Conservation (phyloP, 2,113 vertebrate species). For the Aptenodytes forsteri region DNA sequence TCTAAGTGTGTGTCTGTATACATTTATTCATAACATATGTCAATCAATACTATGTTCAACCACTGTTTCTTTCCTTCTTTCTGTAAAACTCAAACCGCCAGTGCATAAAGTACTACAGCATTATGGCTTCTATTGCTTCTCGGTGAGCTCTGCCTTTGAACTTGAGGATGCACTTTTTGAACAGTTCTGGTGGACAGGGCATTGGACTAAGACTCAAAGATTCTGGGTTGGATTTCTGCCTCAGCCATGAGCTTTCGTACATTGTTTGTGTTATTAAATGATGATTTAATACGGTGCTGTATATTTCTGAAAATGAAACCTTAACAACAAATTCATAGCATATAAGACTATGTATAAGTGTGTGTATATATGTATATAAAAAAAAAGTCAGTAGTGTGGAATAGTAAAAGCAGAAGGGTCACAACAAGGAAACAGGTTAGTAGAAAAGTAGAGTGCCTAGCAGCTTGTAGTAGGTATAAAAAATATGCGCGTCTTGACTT, state of each 20-base stretch:
- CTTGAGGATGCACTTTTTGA: neutral
- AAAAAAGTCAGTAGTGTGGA: fast-evolving
- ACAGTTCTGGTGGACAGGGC: neutral
- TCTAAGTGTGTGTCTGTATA: neutral
- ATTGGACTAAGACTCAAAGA: neutral
- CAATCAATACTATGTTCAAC: neutral
- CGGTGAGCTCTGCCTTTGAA: neutral
- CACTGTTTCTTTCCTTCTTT: neutral
- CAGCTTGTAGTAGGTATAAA: neutral
- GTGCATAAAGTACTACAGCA: neutral
- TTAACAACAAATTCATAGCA: neutral
- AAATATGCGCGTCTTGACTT: neutral
- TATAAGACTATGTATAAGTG: neutral
- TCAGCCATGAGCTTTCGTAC: neutral
- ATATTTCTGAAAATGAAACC: neutral
- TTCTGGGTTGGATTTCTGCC: neutral
- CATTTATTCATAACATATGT: neutral
- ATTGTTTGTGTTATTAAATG: neutral
- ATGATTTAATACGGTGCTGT: neutral
- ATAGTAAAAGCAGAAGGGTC: neutral
- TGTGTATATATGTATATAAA: neutral
- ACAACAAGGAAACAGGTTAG: neutral
- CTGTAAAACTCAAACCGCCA: neutral
- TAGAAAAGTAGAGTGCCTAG: neutral
- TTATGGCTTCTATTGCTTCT: neutral